Percentiles rank a stretch among this genome's conserved stretches.
phyloP scores from a whole-genome alignment of 2,888 invertebrate genomes.

The Nymphalis urticae region DNA sequence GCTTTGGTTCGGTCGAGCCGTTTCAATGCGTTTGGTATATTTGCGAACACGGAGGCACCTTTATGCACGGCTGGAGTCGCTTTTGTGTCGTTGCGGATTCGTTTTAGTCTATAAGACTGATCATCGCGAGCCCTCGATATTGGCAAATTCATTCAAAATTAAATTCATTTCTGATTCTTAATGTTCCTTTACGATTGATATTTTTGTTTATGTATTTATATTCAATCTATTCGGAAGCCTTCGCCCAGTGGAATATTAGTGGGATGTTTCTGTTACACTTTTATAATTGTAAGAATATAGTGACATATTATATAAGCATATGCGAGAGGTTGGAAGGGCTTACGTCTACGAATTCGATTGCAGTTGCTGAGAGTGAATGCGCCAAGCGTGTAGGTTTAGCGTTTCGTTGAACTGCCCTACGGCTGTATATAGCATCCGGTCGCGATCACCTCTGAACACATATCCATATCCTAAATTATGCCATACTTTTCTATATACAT shows the following conservation, averaged over 20 bases:
- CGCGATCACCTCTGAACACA: conserved; percentile 30
- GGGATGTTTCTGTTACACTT: conserved; percentile 15
- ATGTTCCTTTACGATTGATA: conserved; percentile 18
- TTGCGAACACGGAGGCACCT: conserved; percentile 46
- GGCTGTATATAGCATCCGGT: conserved; percentile 53
- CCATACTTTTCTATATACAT: too few species aligned
- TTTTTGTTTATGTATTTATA: conserved; percentile 13
- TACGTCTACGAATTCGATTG: conserved; percentile 14
- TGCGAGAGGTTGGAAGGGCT: conserved; percentile 3
- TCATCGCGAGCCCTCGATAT: conserved; percentile 6
- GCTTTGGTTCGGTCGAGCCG: conserved; percentile 9
- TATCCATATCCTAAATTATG: not conserved
- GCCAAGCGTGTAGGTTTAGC: conserved; percentile 40
- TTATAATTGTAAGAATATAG: conserved; percentile 20
- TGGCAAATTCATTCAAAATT: not conserved
- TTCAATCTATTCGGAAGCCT: not conserved
- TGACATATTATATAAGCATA: conserved; percentile 16
- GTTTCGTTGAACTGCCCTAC: conserved; percentile 45
- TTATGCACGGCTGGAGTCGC: conserved; percentile 32
- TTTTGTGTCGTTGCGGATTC: conserved; percentile 35
- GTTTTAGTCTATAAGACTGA: conserved; percentile 56
- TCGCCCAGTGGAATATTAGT: not conserved
- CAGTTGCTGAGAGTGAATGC: conserved; percentile 31
- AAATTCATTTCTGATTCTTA: not conserved
- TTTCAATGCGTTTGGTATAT: conserved; percentile 22